A percentile compares a stretch with the other conserved stretches of the same genome.
These are phyloP conservation scores for Dryomyza anilis DNA, from an alignment of 2,888 invertebrate species.

Conservation along the genomic window DNA sequence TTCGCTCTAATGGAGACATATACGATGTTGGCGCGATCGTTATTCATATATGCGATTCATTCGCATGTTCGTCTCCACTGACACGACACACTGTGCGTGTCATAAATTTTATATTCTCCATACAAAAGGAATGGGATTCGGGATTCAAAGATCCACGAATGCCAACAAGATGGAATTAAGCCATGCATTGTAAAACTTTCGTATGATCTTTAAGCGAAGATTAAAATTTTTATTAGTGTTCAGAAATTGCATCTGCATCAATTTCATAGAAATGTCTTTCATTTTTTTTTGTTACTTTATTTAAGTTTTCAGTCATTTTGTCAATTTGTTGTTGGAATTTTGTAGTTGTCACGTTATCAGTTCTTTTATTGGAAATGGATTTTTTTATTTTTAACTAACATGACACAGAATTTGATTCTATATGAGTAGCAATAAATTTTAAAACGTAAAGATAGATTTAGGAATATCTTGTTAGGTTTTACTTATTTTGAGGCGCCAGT, in stretches of 20 bases:
- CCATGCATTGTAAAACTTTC: not conserved
- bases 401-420: too few species aligned
- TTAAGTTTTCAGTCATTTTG: too few species aligned
- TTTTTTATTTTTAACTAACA: too few species aligned
- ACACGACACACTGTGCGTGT: not conserved
- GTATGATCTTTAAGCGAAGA: conserved; percentile 14
- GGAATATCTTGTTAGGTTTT: too few species aligned
- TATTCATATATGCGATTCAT: not conserved
- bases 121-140: not conserved
- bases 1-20: conserved; percentile 39
- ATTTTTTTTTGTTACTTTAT: too few species aligned
- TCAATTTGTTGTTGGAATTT: too few species aligned
- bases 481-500: too few species aligned
- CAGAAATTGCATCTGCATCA: conserved; percentile 14
- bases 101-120: conserved; percentile 11
- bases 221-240: conserved; percentile 16
- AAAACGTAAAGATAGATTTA: too few species aligned
- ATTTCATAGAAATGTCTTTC: not conserved
- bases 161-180: conserved; percentile 8
- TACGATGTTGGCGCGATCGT: conserved; percentile 31
- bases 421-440: too few species aligned
- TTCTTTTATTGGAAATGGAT: too few species aligned
- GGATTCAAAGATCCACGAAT: not conserved
- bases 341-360: too few species aligned
- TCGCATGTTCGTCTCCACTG: not conserved